These are phyloP conservation scores for Laticauda colubrina DNA, from an alignment of 2,113 vertebrate genomes.

Conservation along the genomic window DNA sequence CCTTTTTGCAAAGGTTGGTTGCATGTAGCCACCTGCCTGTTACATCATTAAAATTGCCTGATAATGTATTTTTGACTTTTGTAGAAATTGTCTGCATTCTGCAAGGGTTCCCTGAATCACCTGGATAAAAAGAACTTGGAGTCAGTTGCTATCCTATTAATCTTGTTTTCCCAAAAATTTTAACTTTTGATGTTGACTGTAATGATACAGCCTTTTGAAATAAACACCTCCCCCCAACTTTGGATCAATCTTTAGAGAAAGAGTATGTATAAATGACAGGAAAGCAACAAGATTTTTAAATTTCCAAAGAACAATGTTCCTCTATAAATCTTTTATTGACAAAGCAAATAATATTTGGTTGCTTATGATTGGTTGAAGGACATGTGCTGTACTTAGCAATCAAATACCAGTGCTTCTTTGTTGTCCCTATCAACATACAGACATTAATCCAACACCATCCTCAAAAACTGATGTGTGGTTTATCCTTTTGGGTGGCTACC, in stretches of 20 bases:
- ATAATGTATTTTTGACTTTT: background rate
- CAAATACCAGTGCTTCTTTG: background rate
- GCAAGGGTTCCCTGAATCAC: background rate
- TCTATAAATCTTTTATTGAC: background rate
- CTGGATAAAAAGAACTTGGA: background rate
- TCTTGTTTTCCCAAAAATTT: too few relatives aligned
- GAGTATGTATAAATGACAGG: background rate
- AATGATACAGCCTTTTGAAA: background rate
- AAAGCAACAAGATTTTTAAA: conserved; percentile 4
- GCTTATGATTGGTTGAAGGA: background rate
- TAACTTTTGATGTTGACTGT: background rate
- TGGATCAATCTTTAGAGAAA: background rate
- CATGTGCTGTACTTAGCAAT: background rate
- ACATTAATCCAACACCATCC: background rate
- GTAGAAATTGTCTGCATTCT: background rate
- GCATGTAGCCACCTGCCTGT: background rate
- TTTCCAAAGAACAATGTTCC: background rate
- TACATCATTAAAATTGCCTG: background rate
- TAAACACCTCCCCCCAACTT: background rate
- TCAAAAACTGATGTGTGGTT: background rate
- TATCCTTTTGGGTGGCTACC: too few relatives aligned
- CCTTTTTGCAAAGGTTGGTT: background rate
- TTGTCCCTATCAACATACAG: background rate
- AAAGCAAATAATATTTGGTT: conserved; percentile 3
- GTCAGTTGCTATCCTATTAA: background rate